phyloP scores from a whole-genome alignment of 2,113 vertebrate species.

The Rhabdomys dilectus region DNA sequence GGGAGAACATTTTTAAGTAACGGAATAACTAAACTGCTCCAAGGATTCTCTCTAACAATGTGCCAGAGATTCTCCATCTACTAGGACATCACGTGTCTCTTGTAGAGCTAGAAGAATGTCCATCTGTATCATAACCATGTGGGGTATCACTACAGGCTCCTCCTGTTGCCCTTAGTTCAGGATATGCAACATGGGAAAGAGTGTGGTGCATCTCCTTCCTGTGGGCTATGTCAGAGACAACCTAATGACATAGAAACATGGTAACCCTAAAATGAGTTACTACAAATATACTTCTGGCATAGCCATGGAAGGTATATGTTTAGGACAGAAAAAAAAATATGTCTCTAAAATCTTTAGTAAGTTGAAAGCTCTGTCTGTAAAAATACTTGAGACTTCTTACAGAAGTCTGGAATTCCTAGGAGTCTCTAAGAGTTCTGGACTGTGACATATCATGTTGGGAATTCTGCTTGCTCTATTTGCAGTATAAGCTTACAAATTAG shows the following conservation, averaged over 20 bases:
- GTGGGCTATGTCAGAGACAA: background rate
- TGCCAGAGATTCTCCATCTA: background rate
- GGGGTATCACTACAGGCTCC: fast-evolving
- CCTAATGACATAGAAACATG: background rate
- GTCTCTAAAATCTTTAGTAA: background rate
- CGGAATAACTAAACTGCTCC: background rate
- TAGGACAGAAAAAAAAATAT: background rate
- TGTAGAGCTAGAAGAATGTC: background rate
- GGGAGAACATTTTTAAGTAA: background rate
- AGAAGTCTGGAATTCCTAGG: background rate
- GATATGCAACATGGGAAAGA: background rate
- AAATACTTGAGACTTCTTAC: conserved; percentile 57
- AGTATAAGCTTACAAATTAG: background rate
- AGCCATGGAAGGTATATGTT: background rate
- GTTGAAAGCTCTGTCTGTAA: conserved; percentile 27
- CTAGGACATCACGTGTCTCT: background rate
- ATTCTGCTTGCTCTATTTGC: background rate
- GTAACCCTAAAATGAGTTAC: background rate
- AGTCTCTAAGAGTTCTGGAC: background rate
- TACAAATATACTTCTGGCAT: background rate
- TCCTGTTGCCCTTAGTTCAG: background rate
- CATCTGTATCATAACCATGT: background rate
- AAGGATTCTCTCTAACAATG: background rate
- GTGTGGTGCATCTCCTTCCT: background rate
- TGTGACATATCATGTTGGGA: fast-evolving